Conservation (phyloP, 1,140 invertebrate genomes). For the Ptiloglossa arizonensis region DNA sequence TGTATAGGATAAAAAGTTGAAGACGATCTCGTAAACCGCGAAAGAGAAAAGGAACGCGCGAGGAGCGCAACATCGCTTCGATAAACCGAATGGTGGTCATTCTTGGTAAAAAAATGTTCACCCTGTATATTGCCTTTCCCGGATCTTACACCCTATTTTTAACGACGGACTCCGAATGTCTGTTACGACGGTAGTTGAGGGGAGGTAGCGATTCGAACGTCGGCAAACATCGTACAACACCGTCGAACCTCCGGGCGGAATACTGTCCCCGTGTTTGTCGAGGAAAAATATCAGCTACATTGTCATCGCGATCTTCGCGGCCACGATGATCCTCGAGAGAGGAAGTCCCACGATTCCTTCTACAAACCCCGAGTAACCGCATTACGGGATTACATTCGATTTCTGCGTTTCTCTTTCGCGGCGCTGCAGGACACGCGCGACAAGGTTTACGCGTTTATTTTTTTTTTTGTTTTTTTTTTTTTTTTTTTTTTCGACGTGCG, state of each 20-base stretch:
- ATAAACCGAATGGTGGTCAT: too few relatives aligned
- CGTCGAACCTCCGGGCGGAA: background rate
- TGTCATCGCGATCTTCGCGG: background rate
- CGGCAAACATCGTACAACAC: constrained; percentile 1
- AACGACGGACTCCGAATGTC: constrained; percentile 21
- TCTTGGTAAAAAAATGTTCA: too few relatives aligned
- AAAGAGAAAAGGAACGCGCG: too few relatives aligned
- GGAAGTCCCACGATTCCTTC: constrained; percentile 2
- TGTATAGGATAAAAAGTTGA: too few relatives aligned
- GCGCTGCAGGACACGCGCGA: background rate
- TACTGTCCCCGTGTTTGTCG: background rate
- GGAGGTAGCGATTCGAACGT: constrained; percentile 22
- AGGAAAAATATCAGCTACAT: background rate
- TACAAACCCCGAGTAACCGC: constrained; percentile 62
- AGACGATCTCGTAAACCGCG: too few relatives aligned
- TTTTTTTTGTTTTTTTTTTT: too few relatives aligned
- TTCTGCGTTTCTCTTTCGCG: background rate
- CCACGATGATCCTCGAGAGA: background rate
- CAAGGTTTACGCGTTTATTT: constrained; percentile 4
- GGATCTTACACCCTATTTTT: constrained; percentile 25
- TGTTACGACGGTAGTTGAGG: constrained; percentile 55
- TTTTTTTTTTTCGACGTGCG: background rate
- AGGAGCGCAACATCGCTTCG: too few relatives aligned
- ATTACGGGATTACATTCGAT: constrained; percentile 72
- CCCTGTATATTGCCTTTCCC: background rate